phyloP scores from a whole-genome alignment of 35 echinoderm and acorn worm genomes.

The Ophioderma brevispina region DNA sequence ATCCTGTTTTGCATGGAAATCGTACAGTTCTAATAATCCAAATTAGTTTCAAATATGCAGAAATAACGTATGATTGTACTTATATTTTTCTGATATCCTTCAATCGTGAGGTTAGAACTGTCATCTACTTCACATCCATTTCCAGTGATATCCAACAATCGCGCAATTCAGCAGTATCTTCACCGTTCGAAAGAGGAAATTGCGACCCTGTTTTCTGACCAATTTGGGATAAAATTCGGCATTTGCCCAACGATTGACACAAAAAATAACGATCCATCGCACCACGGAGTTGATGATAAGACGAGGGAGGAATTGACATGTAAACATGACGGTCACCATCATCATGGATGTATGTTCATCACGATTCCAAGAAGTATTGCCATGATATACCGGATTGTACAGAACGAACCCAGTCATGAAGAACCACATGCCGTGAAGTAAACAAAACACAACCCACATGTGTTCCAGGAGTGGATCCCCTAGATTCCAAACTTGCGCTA shows the following conservation, averaged over 20 bases:
- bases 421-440: constrained; percentile 98
- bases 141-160: too few species aligned
- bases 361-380: neutral
- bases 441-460: constrained; percentile 63
- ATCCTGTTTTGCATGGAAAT: too few species aligned
- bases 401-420: constrained; percentile 75
- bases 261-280: neutral
- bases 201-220: too few species aligned
- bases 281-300: neutral
- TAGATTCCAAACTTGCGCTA: constrained; percentile 47
- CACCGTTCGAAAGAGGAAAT: too few species aligned
- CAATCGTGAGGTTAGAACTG: too few species aligned
- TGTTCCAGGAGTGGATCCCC: constrained; percentile 54
- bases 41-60: too few species aligned
- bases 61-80: too few species aligned
- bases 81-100: too few species aligned
- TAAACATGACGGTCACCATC: neutral
- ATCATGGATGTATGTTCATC: neutral
- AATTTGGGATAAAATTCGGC: too few species aligned
- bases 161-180: too few species aligned
- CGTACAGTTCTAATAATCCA: too few species aligned
- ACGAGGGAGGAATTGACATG: neutral
- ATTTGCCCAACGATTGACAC: neutral
- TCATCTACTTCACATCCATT: too few species aligned
- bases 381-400: constrained; percentile 45